Base-by-base conservation (phyloP, 2,888 invertebrate species). In the Orchestes rusci region DNA sequence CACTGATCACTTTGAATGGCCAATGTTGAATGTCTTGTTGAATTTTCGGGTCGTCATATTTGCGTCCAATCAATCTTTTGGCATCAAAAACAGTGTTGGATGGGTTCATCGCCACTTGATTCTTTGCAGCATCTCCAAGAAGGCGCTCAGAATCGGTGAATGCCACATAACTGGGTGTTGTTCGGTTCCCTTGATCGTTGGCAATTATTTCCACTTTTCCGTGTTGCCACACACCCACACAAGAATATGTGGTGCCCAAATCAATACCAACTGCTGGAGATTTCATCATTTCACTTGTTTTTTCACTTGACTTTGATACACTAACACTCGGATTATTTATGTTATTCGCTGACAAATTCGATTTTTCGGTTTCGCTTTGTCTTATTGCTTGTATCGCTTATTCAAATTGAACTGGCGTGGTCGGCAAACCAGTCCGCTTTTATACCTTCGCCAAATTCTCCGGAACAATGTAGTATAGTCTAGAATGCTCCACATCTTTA, bases 161-260 rank as follows among this genome's bases (percentile, higher is more conserved):
- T 16, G 83, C 84, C 43, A 84, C 83, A 65, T 82, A 83, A 42
- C 80, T 80, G 19, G 90, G 89, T 32, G 89, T 90, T 15, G 88
- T 89, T 43, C 89, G 71, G 68, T 90, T 90, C 51, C 89, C 90
- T 55, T 58, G 87, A 64, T 88, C 88, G 63, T 90, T 90, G 45
- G 89, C 87, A 29, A 38, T 38, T 28, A 38, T 38, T 16, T 38
- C 38, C 28, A 38, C 38, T 38, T 38, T 38, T 38, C 62, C 89
- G 86, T 53, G 87, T 84, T 65, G 88, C 86, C 58, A 87, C 84
- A 87, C 84, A 34, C 82, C 87, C 39, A 87, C 87, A 29, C 86
- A 87, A 39, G 88, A 89, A 70, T 82, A 91, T 5, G 89, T 91
- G 27, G 90, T 91, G 58, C 90, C 91, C 63, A 91, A 74, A 73